A percentile compares a stretch with the other conserved stretches of the same genome.
Evolutionary conservation across 1,140 invertebrate species (phyloP).

Genomic region (Schlechtendalia chinensis): DNA sequence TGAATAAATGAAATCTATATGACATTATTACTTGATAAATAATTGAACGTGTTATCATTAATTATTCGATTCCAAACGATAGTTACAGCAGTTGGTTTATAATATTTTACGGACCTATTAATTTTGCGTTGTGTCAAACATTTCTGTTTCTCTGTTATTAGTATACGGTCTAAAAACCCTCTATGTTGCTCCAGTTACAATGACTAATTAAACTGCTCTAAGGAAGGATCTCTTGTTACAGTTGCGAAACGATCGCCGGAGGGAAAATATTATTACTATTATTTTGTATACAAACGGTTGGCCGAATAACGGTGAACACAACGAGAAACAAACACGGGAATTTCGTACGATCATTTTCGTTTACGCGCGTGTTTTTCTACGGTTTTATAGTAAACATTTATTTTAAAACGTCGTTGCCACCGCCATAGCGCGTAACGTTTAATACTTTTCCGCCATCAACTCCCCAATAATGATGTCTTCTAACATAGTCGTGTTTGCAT

Average conservation of each 20-base stretch:
- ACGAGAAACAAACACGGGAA: not conserved
- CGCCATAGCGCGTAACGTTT: too few species aligned
- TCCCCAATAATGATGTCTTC: too few species aligned
- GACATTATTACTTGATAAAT: not conserved
- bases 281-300: too few species aligned
- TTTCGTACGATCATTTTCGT: not conserved
- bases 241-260: constrained; percentile 2
- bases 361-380: too few species aligned
- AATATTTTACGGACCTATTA: constrained; percentile 23
- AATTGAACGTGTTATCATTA: not conserved
- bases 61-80: constrained; percentile 5
- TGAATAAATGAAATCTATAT: too few species aligned
- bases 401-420: too few species aligned
- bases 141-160: constrained; percentile 24
- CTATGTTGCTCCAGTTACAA: constrained; percentile 9
- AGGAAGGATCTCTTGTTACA: not conserved
- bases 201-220: constrained; percentile 27
- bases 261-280: not conserved
- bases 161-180: not conserved
- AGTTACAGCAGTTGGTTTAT: not conserved
- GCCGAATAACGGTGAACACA: not conserved
- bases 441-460: too few species aligned
- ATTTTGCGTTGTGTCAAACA: constrained; percentile 21
- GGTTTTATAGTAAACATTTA: too few species aligned
- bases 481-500: too few species aligned